phyloP scores from a whole-genome alignment of 1,140 invertebrate species.

The Maconellicoccus hirsutus region DNA sequence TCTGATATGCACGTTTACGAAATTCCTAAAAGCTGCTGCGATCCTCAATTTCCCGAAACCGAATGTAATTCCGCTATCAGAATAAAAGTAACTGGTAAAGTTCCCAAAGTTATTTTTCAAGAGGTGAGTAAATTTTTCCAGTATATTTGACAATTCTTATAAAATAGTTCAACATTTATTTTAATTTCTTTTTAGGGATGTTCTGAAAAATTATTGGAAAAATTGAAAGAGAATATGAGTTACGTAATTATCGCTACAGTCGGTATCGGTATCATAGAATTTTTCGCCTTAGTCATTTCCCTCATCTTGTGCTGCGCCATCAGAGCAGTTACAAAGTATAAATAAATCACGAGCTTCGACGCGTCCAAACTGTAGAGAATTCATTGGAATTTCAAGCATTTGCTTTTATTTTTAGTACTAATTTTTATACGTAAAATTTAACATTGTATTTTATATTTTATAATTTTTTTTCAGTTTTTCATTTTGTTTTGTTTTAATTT shows the following conservation, averaged over 20 bases:
- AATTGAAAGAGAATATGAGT: slow-evolving; percentile 45
- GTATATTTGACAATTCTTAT: slow-evolving; percentile 27
- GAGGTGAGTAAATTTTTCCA: slow-evolving; percentile 37
- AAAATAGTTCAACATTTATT: slow-evolving; percentile 27
- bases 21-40: slow-evolving; percentile 51
- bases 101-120: slow-evolving; percentile 41
- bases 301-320: slow-evolving; percentile 66
- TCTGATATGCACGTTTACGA: slow-evolving; percentile 37
- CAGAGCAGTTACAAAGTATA: slow-evolving; percentile 26
- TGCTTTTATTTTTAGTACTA: background rate
- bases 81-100: slow-evolving; percentile 38
- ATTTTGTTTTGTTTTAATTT: background rate
- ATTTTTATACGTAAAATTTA: background rate
- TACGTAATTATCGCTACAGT: slow-evolving; percentile 51
- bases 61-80: slow-evolving; percentile 39
- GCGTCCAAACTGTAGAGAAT: background rate
- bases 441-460: background rate
- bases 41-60: slow-evolving; percentile 33
- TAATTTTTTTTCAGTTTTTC: background rate
- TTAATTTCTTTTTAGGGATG: slow-evolving; percentile 50
- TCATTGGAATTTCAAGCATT: background rate
- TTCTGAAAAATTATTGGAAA: slow-evolving; percentile 50
- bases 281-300: slow-evolving; percentile 64
- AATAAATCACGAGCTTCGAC: slow-evolving; percentile 11
- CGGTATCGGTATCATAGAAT: slow-evolving; percentile 51